Evolutionary conservation across 1,140 invertebrate species (phyloP).

Genomic region (Aethina tumida): DNA sequence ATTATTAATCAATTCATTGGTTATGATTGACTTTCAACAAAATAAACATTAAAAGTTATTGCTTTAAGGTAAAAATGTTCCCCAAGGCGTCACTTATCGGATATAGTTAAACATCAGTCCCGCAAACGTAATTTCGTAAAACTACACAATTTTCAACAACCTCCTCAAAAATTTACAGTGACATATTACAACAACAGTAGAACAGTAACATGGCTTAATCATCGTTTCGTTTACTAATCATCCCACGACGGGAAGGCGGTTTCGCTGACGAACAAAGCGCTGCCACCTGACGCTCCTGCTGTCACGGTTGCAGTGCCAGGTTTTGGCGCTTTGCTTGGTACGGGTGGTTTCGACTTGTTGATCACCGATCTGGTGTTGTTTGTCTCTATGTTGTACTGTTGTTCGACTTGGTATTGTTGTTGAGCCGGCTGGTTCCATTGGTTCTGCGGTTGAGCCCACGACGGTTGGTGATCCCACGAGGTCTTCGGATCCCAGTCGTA

Average conservation of each 20-base stretch:
- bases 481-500: constrained; percentile 34
- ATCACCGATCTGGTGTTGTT: constrained; percentile 36
- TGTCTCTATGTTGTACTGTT: constrained; percentile 35
- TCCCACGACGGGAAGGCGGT: constrained; percentile 36
- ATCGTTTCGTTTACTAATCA: constrained; percentile 35
- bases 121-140: not conserved
- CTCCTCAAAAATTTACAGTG: not conserved
- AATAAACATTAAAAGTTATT: constrained; percentile 1
- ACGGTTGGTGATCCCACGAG: constrained; percentile 30
- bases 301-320: constrained; percentile 5
- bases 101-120: constrained; percentile 11
- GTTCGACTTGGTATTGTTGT: constrained; percentile 34
- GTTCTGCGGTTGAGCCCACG: constrained; percentile 25
- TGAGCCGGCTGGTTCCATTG: constrained; percentile 20
- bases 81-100: not conserved
- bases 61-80: no score
- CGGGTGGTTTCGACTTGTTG: constrained; percentile 14
- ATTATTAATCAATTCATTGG: not conserved
- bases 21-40: not conserved
- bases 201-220: not conserved
- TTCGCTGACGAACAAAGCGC: constrained; percentile 29
- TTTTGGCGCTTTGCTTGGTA: constrained; percentile 4
- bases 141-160: constrained; percentile 4
- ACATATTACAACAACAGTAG: no score
- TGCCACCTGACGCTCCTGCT: no score